phyloP scores from a whole-genome alignment of 53 echinoderm and acorn worm species.

The Mesocentrotus franciscanus region DNA sequence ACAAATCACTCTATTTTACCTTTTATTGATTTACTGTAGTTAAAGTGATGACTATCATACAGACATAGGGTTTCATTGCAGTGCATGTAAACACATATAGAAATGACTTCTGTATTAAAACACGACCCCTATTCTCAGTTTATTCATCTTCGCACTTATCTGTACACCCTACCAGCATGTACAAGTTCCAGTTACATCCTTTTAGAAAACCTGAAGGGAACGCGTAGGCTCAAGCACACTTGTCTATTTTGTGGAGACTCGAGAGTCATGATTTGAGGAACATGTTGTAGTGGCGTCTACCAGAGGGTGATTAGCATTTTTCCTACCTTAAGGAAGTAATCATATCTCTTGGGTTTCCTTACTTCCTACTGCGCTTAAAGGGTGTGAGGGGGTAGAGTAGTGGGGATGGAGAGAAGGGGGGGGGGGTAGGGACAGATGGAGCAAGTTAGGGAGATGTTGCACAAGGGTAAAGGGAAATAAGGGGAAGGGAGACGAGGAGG shows the following conservation, averaged over 20 bases:
- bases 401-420: neutral
- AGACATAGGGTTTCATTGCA: neutral
- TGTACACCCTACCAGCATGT: conserved; percentile 12
- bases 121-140: neutral
- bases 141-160: neutral
- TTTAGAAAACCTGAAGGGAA: neutral
- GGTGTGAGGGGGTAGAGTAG: neutral
- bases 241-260: neutral
- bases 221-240: neutral
- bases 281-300: neutral
- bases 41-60: neutral
- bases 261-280: neutral
- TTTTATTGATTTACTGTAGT: too few species aligned
- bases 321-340: neutral
- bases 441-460: neutral
- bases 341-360: neutral
- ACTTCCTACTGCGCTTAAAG: neutral
- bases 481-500: neutral
- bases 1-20: neutral
- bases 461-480: neutral
- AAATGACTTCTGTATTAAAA: neutral
- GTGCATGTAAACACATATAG: neutral
- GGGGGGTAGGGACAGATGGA: neutral
- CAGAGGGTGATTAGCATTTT: neutral
- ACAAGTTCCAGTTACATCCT: neutral